These are phyloP conservation scores for Hipposideros armiger DNA, from an alignment of 2,113 vertebrate species.

Conservation along the genomic window DNA sequence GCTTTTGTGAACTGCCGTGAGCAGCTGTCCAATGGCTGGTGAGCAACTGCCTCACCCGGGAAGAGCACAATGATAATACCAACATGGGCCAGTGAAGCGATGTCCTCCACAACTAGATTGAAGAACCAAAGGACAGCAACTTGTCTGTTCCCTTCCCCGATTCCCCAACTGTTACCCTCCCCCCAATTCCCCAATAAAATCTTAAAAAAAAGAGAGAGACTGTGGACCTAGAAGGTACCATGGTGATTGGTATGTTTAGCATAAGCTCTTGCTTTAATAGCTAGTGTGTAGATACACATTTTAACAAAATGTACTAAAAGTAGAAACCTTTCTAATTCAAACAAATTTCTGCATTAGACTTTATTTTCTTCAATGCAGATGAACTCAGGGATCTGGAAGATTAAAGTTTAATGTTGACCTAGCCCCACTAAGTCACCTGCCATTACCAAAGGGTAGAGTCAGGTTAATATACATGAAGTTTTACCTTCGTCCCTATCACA, in stretches of 20 bases:
- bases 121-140: too few relatives aligned
- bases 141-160: too few relatives aligned
- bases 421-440: not conserved
- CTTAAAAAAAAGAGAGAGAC: too few relatives aligned
- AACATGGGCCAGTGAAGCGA: too few relatives aligned
- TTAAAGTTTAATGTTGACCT: not conserved
- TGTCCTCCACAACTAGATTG: too few relatives aligned
- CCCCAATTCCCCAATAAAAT: too few relatives aligned
- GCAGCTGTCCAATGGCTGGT: too few relatives aligned
- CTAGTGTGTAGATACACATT: not conserved
- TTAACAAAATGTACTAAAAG: slow-evolving; percentile 20
- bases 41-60: too few relatives aligned
- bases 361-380: not conserved
- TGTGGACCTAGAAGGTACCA: not conserved
- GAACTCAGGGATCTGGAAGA: not conserved
- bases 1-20: too few relatives aligned
- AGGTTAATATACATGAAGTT: not conserved
- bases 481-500: not conserved
- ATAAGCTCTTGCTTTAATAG: not conserved
- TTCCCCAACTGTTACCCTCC: too few relatives aligned
- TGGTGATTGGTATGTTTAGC: not conserved
- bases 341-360: not conserved
- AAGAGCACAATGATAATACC: too few relatives aligned
- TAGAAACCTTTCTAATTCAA: slow-evolving; percentile 13
- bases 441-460: not conserved